phyloP scores from a whole-genome alignment of 2,113 vertebrate species.

The Zosterops japonicus region DNA sequence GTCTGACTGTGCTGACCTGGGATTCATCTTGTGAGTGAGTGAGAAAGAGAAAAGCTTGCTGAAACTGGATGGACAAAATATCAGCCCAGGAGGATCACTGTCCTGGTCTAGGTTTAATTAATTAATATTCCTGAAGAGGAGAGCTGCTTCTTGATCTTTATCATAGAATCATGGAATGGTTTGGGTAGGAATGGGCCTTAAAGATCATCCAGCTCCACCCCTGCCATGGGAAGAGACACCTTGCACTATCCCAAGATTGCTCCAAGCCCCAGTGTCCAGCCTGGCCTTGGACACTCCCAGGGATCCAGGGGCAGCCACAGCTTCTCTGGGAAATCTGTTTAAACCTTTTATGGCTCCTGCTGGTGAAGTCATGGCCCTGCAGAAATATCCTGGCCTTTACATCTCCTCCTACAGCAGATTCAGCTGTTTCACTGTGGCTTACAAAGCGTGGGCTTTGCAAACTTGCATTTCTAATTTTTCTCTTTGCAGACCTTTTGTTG shows the following conservation, averaged over 20 bases:
- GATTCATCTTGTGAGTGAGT: background rate
- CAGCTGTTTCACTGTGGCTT: background rate
- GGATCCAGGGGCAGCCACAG: background rate
- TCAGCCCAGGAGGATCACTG: background rate
- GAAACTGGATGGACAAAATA: background rate
- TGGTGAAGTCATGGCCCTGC: background rate
- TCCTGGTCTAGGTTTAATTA: background rate
- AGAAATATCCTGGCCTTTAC: background rate
- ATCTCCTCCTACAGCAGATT: background rate
- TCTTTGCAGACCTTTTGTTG: background rate
- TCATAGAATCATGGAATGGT: background rate
- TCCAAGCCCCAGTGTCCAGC: fast-evolving
- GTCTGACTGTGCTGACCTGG: background rate
- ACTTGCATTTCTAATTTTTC: background rate
- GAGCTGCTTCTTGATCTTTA: background rate
- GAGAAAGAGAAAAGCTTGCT: background rate
- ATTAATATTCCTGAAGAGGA: background rate
- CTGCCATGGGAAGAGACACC: background rate
- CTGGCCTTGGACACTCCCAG: background rate
- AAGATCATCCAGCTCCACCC: background rate
- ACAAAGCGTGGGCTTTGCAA: background rate
- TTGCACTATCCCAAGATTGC: background rate
- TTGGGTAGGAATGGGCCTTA: background rate
- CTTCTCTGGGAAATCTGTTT: background rate
- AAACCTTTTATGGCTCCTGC: background rate